These are phyloP conservation scores for Ceratitis capitata DNA, from an alignment of 1,140 invertebrate species.

Conservation along the genomic window DNA sequence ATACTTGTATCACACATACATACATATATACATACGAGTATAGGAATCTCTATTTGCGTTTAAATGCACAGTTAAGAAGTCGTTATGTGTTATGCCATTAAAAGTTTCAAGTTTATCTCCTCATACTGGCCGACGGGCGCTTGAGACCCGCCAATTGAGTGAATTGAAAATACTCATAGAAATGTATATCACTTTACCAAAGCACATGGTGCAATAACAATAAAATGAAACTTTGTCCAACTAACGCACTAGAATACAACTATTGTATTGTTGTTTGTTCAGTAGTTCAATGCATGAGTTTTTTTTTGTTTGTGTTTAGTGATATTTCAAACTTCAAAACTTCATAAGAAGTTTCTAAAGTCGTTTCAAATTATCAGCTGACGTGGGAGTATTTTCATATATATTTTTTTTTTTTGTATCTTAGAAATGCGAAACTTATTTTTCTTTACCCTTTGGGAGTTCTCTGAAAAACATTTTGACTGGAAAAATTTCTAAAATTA, in stretches of 20 bases:
- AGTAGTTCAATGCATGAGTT: neutral
- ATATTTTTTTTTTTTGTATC: too few species aligned
- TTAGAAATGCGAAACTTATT: too few species aligned
- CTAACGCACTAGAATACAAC: neutral
- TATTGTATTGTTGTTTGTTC: neutral
- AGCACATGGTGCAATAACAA: neutral
- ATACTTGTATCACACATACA: too few species aligned
- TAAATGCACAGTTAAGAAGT: neutral
- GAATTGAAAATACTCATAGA: neutral
- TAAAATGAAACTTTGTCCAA: neutral
- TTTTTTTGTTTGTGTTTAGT: too few species aligned
- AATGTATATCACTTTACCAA: neutral
- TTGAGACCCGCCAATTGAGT: neutral
- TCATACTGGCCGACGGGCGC: neutral
- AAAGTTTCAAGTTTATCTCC: conserved; percentile 1
- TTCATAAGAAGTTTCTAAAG: neutral
- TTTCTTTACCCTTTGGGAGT: too few species aligned
- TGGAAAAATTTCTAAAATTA: too few species aligned
- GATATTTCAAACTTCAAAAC: neutral
- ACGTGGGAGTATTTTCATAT: too few species aligned
- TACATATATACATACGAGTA: neutral
- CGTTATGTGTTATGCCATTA: neutral
- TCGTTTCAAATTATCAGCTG: too few species aligned
- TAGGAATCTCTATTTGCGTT: too few species aligned
- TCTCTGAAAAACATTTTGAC: too few species aligned